Conservation (phyloP, 2,113 vertebrate genomes). For the Meles meles region DNA sequence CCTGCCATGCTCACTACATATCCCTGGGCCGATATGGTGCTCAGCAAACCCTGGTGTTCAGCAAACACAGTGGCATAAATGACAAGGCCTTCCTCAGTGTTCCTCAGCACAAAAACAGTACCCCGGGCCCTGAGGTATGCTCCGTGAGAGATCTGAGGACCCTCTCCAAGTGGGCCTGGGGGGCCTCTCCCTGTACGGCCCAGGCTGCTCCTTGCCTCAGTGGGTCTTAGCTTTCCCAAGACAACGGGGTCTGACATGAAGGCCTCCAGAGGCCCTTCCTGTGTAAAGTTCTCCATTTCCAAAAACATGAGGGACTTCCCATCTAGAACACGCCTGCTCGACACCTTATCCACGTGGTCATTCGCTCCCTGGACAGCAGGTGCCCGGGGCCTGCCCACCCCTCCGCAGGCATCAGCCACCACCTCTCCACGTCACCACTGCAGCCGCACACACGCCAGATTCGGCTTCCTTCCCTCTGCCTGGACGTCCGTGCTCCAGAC, state of each 20-base stretch:
- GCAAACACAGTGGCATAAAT: fast-evolving
- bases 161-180: fast-evolving
- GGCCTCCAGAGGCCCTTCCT: not conserved
- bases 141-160: fast-evolving
- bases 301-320: not conserved
- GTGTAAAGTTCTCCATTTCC: not conserved
- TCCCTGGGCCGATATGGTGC: fast-evolving
- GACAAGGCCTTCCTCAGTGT: not conserved
- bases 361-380: fast-evolving
- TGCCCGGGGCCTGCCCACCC: not conserved
- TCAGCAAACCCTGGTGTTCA: not conserved
- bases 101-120: not conserved
- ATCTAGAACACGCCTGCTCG: fast-evolving
- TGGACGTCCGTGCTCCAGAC: fast-evolving
- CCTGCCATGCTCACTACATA: fast-evolving
- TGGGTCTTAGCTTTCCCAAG: no score
- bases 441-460: no score
- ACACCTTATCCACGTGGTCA: fast-evolving
- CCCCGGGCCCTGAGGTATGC: fast-evolving
- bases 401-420: fast-evolving
- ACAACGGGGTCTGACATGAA: fast-evolving
- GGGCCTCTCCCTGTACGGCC: fast-evolving
- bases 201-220: not conserved
- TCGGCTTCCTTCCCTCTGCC: not conserved
- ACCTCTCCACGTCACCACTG: fast-evolving